These are phyloP conservation scores for Neodiprion fabricii DNA, from an alignment of 1,140 invertebrate genomes.

Conservation along the genomic window DNA sequence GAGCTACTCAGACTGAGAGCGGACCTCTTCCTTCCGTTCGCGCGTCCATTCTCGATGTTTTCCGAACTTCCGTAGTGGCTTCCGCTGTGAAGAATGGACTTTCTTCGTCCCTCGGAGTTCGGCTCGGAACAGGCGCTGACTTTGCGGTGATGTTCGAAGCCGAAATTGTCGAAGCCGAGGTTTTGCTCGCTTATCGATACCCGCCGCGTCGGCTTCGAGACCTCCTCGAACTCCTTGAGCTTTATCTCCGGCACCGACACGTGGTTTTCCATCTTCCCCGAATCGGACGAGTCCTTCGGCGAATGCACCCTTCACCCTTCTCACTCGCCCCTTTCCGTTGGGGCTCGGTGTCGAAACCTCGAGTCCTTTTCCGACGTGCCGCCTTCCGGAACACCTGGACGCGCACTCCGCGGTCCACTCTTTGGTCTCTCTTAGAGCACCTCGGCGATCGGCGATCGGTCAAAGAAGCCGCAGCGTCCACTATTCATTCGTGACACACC, in stretches of 20 bases:
- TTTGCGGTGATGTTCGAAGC: slow-evolving; percentile 52
- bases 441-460: no score
- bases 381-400: not conserved
- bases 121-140: slow-evolving; percentile 52
- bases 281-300: not conserved
- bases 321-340: no score
- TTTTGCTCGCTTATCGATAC: slow-evolving; percentile 58
- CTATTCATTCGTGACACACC: no score
- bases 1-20: slow-evolving; percentile 58
- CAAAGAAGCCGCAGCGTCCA: no score
- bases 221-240: slow-evolving; percentile 6
- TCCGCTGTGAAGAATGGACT: slow-evolving; percentile 54
- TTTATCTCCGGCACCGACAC: not conserved
- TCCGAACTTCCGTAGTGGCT: slow-evolving; percentile 49
- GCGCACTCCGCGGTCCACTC: no score
- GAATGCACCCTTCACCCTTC: slow-evolving; percentile 15
- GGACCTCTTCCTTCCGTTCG: slow-evolving; percentile 54
- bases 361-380: slow-evolving; percentile 34
- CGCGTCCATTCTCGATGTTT: slow-evolving; percentile 55
- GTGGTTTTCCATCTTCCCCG: slow-evolving; percentile 10
- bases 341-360: slow-evolving; percentile 34
- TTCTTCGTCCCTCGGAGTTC: slow-evolving; percentile 35
- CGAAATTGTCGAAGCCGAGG: slow-evolving; percentile 52
- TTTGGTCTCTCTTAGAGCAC: no score
- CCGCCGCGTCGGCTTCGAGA: slow-evolving; percentile 46